Percentiles rank a stretch among this genome's conserved stretches.
phyloP scores from a whole-genome alignment of 2,113 vertebrate genomes.

The Crotophaga sulcirostris region DNA sequence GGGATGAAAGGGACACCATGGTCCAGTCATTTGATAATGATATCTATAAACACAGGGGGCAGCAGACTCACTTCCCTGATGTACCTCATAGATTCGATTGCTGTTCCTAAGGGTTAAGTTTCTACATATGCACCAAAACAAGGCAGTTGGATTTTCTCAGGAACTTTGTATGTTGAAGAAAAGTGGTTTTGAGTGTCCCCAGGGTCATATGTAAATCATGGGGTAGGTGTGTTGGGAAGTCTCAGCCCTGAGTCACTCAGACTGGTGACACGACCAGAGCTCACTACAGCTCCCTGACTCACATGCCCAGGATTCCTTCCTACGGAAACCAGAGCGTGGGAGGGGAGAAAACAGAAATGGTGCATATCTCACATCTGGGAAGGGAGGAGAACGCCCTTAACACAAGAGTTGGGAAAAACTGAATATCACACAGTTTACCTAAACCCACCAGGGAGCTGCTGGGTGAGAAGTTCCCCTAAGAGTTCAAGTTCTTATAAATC shows the following conservation, averaged over 20 bases:
- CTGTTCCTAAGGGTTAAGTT: background rate
- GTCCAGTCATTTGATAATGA: no score
- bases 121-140: background rate
- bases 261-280: background rate
- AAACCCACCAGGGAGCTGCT: slow-evolving; percentile 17
- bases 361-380: slow-evolving; percentile 34
- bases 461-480: background rate
- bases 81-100: background rate
- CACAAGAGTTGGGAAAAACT: slow-evolving; percentile 14
- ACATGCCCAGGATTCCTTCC: slow-evolving; percentile 49
- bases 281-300: background rate
- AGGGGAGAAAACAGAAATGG: slow-evolving; percentile 9
- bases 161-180: background rate
- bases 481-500: background rate
- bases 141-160: background rate
- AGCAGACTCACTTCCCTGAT: background rate
- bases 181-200: background rate
- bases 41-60: background rate
- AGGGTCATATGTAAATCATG: background rate
- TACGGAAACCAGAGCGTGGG: slow-evolving; percentile 40
- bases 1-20: background rate
- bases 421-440: slow-evolving; percentile 37
- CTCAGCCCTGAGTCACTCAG: slow-evolving; percentile 24
- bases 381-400: background rate
- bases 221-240: slow-evolving; percentile 35